Evolutionary conservation across 2,888 invertebrate species (phyloP).

Genomic region (Ischnura elegans): DNA sequence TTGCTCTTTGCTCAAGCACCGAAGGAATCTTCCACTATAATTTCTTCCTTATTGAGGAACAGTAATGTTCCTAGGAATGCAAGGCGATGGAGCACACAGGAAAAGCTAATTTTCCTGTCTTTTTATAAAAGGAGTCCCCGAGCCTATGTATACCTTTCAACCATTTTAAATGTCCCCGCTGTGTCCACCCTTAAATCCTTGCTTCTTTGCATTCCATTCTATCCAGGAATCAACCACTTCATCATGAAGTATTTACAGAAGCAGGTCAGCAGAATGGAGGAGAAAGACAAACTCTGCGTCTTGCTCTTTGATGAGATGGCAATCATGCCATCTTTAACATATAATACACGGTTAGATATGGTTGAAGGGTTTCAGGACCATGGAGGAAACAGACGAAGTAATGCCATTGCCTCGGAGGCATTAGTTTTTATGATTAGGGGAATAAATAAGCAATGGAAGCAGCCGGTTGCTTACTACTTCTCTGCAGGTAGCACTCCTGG

Average conservation of each 20-base stretch:
- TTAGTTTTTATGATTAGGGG: constrained; percentile 16
- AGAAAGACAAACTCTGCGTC: neutral
- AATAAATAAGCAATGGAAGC: neutral
- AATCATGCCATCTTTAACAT: neutral
- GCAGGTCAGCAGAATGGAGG: constrained; percentile 13
- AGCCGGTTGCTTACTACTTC: constrained; percentile 1
- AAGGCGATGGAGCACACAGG: neutral
- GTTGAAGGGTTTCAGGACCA: neutral
- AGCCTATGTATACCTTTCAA: neutral
- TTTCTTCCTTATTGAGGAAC: neutral
- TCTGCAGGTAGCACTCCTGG: neutral
- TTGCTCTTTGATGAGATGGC: constrained; percentile 2
- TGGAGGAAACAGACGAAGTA: neutral
- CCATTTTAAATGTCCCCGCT: neutral
- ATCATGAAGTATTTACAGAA: neutral
- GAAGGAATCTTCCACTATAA: neutral
- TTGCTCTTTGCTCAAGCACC: neutral
- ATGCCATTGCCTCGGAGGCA: neutral
- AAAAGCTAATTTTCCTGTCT: neutral
- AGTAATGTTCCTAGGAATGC: neutral
- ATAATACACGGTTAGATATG: neutral
- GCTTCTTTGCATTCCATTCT: neutral
- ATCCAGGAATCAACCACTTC: neutral
- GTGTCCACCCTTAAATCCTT: neutral
- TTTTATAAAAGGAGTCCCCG: constrained; percentile 3